Evolutionary conservation across 2,113 vertebrate genomes (phyloP), one percentile per base, ranked within the genome.

Genomic region (Sitta europaea): DNA sequence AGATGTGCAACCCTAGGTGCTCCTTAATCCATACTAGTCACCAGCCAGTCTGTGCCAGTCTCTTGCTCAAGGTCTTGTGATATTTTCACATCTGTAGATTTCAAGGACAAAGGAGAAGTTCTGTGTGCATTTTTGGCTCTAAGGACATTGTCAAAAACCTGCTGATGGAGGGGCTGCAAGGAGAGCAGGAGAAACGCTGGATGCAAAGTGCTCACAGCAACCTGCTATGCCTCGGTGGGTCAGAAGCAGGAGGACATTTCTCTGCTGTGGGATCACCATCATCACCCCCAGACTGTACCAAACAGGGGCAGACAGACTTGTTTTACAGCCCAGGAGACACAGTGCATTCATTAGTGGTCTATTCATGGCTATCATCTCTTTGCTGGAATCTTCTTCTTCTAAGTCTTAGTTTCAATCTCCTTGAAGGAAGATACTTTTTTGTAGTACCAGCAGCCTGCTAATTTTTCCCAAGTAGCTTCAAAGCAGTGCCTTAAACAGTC

Each of bases 381-480:
- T 83, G 20, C 63, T 73, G 67, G 22, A 66, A 62, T 79, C 47
- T 38, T 74, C 48, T 59, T 85, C 33, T 86, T 86, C 35, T 88
- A 74, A 80, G 93, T 90, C 45, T 63, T 50, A 28, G 16, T 35
- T 90, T 55, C 43, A 66, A 80, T 70, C 55, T 92, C 43, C 71
- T 70, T 40, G 38, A 82, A 90, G 71, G 51, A 54, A 76, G 28
- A 12, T 33, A 7, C 9, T 48, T 72, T 88, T 88, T 29, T 35
- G 43, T 89, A 55, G 35, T 83, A 78, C 77, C 20, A 38, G 25
- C 36, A 76, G 53, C 59, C 55, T 61, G 65, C 54, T 94, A n/a
- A 61, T 91, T 91, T 93, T 89, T 94, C 84, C 62, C 33, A 61
- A 86, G 63, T 16, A 27, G 42, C 88, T 96, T 93, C 77, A 85